These are phyloP conservation scores for Phyllostomus hastatus DNA, from an alignment of 2,113 vertebrate species.

Conservation along the genomic window DNA sequence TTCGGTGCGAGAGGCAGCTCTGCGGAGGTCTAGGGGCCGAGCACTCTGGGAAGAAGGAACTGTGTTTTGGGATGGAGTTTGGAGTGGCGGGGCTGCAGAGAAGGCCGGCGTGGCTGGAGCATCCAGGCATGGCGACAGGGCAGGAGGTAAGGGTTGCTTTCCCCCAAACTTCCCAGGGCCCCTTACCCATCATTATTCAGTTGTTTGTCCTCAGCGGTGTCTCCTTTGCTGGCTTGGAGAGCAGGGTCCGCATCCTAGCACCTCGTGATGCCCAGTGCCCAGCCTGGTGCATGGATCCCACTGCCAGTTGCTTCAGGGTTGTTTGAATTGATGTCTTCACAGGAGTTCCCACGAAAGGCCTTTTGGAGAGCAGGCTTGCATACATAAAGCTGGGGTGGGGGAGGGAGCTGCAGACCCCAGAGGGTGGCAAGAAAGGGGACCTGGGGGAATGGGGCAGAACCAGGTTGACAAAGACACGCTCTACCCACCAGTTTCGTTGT, in stretches of 20 bases:
- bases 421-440: neutral
- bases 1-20: accelerated
- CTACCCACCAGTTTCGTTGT: accelerated
- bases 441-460: neutral
- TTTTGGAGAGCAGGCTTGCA: neutral
- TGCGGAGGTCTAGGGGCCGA: neutral
- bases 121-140: accelerated
- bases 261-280: accelerated
- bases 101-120: neutral
- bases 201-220: neutral
- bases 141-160: neutral
- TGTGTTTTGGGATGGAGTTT: neutral
- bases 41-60: neutral
- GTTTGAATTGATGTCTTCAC: neutral
- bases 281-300: neutral
- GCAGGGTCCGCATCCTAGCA: no score
- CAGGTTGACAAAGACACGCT: accelerated
- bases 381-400: neutral
- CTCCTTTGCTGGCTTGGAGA: neutral
- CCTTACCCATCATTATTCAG: accelerated
- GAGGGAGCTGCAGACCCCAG: neutral
- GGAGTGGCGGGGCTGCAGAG: neutral
- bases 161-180: accelerated
- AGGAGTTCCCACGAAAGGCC: neutral
- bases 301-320: accelerated